Percentiles rank a stretch among this genome's conserved stretches.
phyloP scores from a whole-genome alignment of 2,888 invertebrate genomes.

The Allophyes oxyacanthae region DNA sequence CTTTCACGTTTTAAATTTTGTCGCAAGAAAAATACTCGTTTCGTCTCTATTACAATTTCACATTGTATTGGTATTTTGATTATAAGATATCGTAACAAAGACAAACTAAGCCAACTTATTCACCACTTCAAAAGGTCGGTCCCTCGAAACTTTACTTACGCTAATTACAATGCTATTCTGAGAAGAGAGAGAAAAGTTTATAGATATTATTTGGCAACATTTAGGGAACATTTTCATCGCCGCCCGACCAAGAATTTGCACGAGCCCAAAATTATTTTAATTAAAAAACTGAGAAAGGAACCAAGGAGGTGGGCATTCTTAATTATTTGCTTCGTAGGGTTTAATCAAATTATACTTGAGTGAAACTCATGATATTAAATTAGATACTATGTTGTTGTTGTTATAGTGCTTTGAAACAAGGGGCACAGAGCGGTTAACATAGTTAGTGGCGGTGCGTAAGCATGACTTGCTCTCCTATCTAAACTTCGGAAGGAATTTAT shows the following conservation, averaged over 20 bases:
- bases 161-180: slow-evolving; percentile 48
- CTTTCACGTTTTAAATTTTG: neutral
- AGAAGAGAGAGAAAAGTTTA: slow-evolving; percentile 34
- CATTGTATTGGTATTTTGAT: neutral
- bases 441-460: slow-evolving; percentile 44
- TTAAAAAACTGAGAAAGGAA: slow-evolving; percentile 61
- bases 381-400: slow-evolving; percentile 50
- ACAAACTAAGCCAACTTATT: slow-evolving; percentile 11
- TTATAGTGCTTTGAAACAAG: slow-evolving; percentile 26
- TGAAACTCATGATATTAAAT: slow-evolving; percentile 53
- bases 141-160: slow-evolving; percentile 25
- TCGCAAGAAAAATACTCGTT: neutral
- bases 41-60: neutral
- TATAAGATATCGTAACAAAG: slow-evolving; percentile 12
- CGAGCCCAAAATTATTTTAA: slow-evolving; percentile 66
- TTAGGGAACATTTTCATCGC: slow-evolving; percentile 59
- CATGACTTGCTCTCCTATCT: slow-evolving; percentile 53
- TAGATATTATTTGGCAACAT: slow-evolving; percentile 53
- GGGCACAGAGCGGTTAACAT: slow-evolving; percentile 29
- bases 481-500: slow-evolving; percentile 53
- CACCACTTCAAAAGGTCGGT: slow-evolving; percentile 16
- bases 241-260: slow-evolving; percentile 58
- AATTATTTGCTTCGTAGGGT: slow-evolving; percentile 58
- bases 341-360: slow-evolving; percentile 64
- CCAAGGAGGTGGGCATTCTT: slow-evolving; percentile 53